Base-by-base conservation (phyloP, 2,888 invertebrate species). In the Neocrepidodera transversa region DNA sequence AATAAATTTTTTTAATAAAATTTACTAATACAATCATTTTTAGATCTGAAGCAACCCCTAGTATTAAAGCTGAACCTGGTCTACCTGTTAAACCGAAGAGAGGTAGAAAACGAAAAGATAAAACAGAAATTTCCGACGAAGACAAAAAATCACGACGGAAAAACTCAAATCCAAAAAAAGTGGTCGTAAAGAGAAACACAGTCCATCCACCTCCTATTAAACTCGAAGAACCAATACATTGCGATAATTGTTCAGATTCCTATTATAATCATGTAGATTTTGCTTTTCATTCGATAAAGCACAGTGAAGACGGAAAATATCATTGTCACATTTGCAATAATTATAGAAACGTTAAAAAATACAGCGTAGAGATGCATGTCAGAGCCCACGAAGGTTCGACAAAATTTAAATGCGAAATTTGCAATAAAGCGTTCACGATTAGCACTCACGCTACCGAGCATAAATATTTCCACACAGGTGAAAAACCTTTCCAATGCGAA, bases 401-500 rank as follows among this genome's bases (percentile, higher is more conserved):
- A 5, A 64, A 58, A n/a, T 66, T 64, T 35, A 68, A 10, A 75
- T 80, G 14, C 67, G 79, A 1, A 74, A 78, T 10, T 73, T 80
- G 32, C 75, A 75, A 58, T 58, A 79, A 36, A 76, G 78, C 10
- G 60, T 81, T 26, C 49, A 57, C 63, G 2, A 63, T 61, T 4
- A 72, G 69, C 50, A 71, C 69, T 2, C 71, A 73, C 16, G 69
- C 73, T 4, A 63, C 66, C 10, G 71, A 72, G 43, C 75, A 74
- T 52, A 69, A 72, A 16, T 67, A 71, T 40, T 71, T 73, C 38
- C 76, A 76, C 54, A 73, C 72, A 42, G 71, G 74, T 0, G 75
- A 76, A 38, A 75, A 81, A 60, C 80, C 81, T 45, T 83, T 82
- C 69, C 80, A 81, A 64, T 83, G 83, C 69, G 81, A 82, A 58